These are phyloP conservation scores for Entomobrya proxima DNA, from an alignment of 2,888 invertebrate genomes.

Conservation along the genomic window DNA sequence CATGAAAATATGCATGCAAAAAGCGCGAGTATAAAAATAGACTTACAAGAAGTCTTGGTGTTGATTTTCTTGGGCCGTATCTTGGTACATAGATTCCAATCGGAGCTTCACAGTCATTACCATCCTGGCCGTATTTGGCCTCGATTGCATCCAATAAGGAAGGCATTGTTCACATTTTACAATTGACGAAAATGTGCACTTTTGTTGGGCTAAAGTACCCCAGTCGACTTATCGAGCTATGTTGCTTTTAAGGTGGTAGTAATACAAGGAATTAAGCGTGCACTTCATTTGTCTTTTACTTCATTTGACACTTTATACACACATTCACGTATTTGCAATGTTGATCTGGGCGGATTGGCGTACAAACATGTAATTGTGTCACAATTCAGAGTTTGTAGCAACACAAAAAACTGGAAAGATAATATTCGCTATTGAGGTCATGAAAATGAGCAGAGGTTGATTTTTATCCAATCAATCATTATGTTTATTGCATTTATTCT, in stretches of 20 bases:
- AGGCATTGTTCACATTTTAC: slow-evolving; percentile 82
- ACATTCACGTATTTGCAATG: too few relatives aligned
- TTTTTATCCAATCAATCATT: too few relatives aligned
- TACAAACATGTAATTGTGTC: too few relatives aligned
- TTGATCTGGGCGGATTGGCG: too few relatives aligned
- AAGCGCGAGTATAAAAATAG: background rate
- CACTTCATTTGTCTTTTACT: background rate
- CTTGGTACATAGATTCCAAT: slow-evolving; percentile 92
- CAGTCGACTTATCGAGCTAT: too few relatives aligned
- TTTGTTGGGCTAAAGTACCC: background rate
- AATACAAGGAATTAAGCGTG: background rate
- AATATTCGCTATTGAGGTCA: too few relatives aligned
- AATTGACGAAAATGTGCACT: slow-evolving; percentile 15
- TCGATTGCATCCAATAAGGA: slow-evolving; percentile 93
- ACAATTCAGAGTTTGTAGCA: too few relatives aligned
- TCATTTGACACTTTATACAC: too few relatives aligned
- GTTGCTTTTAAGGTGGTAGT: background rate
- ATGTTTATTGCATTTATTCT: too few relatives aligned
- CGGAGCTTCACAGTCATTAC: slow-evolving; percentile 80
- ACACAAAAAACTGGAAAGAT: too few relatives aligned
- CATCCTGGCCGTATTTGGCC: slow-evolving; percentile 86
- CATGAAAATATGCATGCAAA: background rate
- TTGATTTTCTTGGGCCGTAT: slow-evolving; percentile 83
- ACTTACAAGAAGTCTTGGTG: slow-evolving; percentile 82
- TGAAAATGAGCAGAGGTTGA: too few relatives aligned